phyloP scores from a whole-genome alignment of 2,113 vertebrate species.

The Toxotes jaculatrix region DNA sequence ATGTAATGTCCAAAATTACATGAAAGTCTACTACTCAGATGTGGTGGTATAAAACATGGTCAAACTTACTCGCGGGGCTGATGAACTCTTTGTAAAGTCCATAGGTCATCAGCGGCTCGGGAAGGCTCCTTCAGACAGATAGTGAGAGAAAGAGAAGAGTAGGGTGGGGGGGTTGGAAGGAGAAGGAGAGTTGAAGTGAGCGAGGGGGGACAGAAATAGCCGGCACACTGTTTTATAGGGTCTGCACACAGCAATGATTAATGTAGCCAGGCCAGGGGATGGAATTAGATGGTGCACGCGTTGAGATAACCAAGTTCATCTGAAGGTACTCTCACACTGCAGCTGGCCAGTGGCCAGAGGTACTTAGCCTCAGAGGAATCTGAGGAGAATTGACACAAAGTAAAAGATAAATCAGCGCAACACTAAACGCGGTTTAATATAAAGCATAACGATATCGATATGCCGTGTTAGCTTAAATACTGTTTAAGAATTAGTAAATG shows the following conservation, averaged over 20 bases:
- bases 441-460: constrained; percentile 26
- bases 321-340: constrained; percentile 82
- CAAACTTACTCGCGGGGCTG: constrained; percentile 91
- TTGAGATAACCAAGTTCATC: constrained; percentile 84
- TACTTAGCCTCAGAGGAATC: constrained; percentile 74
- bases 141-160: constrained; percentile 21
- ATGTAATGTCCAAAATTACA: not conserved
- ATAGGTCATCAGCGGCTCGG: constrained; percentile 98
- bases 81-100: constrained; percentile 97
- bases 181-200: constrained; percentile 68
- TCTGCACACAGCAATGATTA: constrained; percentile 81
- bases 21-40: not conserved
- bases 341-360: constrained; percentile 72
- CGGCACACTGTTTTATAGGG: constrained; percentile 79
- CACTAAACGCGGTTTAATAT: constrained; percentile 17
- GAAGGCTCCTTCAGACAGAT: constrained; percentile 90
- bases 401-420: constrained; percentile 43
- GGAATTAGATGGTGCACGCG: constrained; percentile 78
- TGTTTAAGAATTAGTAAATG: not conserved
- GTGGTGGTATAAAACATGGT: constrained; percentile 2
- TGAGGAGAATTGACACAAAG: constrained; percentile 51
- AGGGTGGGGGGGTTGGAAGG: constrained; percentile 2
- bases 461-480: constrained; percentile 2
- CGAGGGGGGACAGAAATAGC: constrained; percentile 75
- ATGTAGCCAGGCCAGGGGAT: constrained; percentile 76